A percentile compares a stretch with the other conserved stretches of the same genome.
These are phyloP conservation scores for Eubasilissa splendida DNA, from an alignment of 2,888 invertebrate genomes.

Conservation along the genomic window DNA sequence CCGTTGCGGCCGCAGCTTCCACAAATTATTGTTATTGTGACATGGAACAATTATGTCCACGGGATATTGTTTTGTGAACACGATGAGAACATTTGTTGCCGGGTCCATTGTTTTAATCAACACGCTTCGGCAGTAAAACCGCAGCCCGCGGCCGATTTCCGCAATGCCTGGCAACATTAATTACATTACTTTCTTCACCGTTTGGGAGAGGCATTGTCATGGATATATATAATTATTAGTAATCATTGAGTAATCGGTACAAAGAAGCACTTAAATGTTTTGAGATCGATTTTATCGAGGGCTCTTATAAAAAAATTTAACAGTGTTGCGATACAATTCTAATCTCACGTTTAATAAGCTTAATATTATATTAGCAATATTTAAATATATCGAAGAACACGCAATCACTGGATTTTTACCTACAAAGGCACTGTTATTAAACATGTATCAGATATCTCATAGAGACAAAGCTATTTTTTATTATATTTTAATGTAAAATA, in stretches of 20 bases:
- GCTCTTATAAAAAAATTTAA: too few species aligned
- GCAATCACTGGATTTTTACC: too few species aligned
- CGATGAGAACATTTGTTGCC: slow-evolving; percentile 38
- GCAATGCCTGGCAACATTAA: slow-evolving; percentile 52
- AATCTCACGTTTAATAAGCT: too few species aligned
- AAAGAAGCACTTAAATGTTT: slow-evolving; percentile 11
- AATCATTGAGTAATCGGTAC: slow-evolving; percentile 21
- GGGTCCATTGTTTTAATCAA: slow-evolving; percentile 50
- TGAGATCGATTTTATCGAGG: background rate
- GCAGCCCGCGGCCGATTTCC: slow-evolving; percentile 43
- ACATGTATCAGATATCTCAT: too few species aligned
- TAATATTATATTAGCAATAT: too few species aligned
- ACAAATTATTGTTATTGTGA: slow-evolving; percentile 39
- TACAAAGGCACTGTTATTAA: too few species aligned
- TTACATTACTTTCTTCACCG: slow-evolving; percentile 44
- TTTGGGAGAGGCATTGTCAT: slow-evolving; percentile 32
- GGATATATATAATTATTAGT: slow-evolving; percentile 26
- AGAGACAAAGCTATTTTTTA: too few species aligned
- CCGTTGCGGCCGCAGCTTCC: slow-evolving; percentile 21
- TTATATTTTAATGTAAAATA: too few species aligned
- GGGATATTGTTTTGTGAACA: slow-evolving; percentile 36
- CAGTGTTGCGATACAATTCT: too few species aligned
- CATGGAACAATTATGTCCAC: slow-evolving; percentile 42
- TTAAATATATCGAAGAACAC: too few species aligned
- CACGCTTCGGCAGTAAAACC: slow-evolving; percentile 53